phyloP scores from a whole-genome alignment of 2,888 invertebrate species.

The Aricia artaxerxes region DNA sequence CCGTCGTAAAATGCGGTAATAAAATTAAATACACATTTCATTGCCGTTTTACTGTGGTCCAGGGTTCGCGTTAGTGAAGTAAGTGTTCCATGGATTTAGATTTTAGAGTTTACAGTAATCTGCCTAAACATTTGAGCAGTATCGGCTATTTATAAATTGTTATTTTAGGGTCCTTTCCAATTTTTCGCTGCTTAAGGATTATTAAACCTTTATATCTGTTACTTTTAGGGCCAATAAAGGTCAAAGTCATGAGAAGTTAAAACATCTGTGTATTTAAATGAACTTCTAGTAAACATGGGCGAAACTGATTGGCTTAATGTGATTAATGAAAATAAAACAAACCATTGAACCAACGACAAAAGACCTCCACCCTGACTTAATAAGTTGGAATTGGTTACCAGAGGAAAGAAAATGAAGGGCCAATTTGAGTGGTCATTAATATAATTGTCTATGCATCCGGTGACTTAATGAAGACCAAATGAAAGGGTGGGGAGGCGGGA shows the following conservation, averaged over 20 bases:
- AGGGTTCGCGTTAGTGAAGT: constrained; percentile 4
- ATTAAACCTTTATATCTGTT: neutral
- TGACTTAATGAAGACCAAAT: constrained; percentile 74
- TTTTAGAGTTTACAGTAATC: constrained; percentile 5
- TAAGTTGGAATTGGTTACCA: constrained; percentile 35
- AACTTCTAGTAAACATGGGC: constrained; percentile 23
- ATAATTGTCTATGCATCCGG: constrained; percentile 72
- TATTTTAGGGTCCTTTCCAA: neutral
- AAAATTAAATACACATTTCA: constrained; percentile 42
- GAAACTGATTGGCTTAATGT: constrained; percentile 36
- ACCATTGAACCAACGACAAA: constrained; percentile 40
- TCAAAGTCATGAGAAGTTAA: neutral
- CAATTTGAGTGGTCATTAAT: constrained; percentile 62
- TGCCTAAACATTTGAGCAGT: constrained; percentile 6
- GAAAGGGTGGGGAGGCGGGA: constrained; percentile 60
- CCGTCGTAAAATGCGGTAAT: constrained; percentile 44
- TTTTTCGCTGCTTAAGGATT: neutral
- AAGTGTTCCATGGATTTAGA: constrained; percentile 15
- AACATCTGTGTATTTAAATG: neutral
- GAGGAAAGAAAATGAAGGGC: constrained; percentile 56
- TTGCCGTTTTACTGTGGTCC: constrained; percentile 26
- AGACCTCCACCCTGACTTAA: constrained; percentile 40
- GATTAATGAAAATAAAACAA: constrained; percentile 27
- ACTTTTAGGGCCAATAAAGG: neutral
- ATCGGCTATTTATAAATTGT: constrained; percentile 12